Evolutionary conservation across 2,797 vertebrate genomes (phyloP).

Genomic region (Sciurus carolinensis): DNA sequence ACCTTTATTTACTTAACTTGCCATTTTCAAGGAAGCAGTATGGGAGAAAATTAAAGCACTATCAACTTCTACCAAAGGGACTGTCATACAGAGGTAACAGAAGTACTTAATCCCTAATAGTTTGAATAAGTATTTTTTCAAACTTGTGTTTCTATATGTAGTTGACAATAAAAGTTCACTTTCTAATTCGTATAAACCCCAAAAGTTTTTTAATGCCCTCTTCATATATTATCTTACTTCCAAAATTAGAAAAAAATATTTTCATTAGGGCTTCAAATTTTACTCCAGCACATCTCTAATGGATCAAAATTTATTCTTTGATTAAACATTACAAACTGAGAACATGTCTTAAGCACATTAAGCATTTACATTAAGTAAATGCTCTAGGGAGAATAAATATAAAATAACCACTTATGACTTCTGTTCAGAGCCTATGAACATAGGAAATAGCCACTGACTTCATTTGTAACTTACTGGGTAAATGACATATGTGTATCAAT

Average conservation of each 20-base stretch:
- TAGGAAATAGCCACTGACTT: constrained; percentile 10
- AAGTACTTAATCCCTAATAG: not conserved
- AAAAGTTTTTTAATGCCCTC: not conserved
- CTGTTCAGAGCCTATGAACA: not conserved
- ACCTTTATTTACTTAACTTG: constrained; percentile 63
- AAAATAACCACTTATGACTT: not conserved
- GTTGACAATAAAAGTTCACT: constrained; percentile 40
- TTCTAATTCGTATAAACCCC: not conserved
- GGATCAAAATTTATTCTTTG: constrained; percentile 3
- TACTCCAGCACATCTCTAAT: not conserved
- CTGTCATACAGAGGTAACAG: not conserved
- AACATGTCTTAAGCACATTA: not conserved
- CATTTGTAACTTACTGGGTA: not conserved
- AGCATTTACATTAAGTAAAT: too few relatives aligned
- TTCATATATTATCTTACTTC: constrained; percentile 12
- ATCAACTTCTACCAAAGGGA: not conserved
- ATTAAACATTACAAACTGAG: constrained; percentile 45
- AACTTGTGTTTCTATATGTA: not conserved
- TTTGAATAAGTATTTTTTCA: constrained; percentile 50
- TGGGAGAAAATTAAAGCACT: constrained; percentile 56
- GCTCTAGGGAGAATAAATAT: not conserved
- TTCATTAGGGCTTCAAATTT: not conserved
- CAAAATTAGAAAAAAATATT: constrained; percentile 13
- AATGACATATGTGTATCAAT: not conserved
- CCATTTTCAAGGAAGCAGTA: constrained; percentile 61